Evolutionary conservation across 2,797 vertebrate genomes (phyloP), one percentile per base, ranked within the genome.

Genomic region (Molossus molossus): DNA sequence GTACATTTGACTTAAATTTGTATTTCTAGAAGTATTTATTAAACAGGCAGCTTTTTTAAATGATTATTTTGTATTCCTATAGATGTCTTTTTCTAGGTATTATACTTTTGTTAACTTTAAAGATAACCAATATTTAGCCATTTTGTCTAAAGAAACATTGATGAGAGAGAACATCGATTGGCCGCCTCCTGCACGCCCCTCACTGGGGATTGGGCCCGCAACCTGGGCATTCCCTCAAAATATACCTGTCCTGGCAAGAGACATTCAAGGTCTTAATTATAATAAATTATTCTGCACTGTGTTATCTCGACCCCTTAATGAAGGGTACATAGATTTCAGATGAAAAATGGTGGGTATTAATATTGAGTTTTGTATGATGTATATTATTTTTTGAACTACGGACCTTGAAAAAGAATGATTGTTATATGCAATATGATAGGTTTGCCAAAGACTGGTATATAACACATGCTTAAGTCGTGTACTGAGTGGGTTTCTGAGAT

Each of bases 11-110:
- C 55, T 92, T 81, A 95, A 93, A 91, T 96, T 96, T 84, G 0
- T 94, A 87, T 97, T 97, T 81, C 58, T 95, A 83, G 76, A 79
- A 92, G 48, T 94, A 73, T 85, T 83, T 94, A 93, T 93, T 79
- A 60, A 80, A 89, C 10, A 83, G 33, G 9, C 57, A 81, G 45
- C 7, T 62, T 87, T 89, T 92, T 91, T 57, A 29, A 4, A 87
- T 45, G 73, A 80, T 73, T 92, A 79, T 67, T 86, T 94, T 89
- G 7, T 88, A 57, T 82, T 94, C 48, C 23, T 73, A 65, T n/a
- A 25, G 53, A 75, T 76, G 20, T 88, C 79, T 93, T 96, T 95
- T 95, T 91, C 80, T 91, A 93, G 65, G 11, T 93, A 93, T 84
- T 15, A 27, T 91, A 55, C 65, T 91, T 95, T 84, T 81, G 92